These are phyloP conservation scores for Labrus mixtus DNA, from an alignment of 2,113 vertebrate genomes.

Conservation along the genomic window DNA sequence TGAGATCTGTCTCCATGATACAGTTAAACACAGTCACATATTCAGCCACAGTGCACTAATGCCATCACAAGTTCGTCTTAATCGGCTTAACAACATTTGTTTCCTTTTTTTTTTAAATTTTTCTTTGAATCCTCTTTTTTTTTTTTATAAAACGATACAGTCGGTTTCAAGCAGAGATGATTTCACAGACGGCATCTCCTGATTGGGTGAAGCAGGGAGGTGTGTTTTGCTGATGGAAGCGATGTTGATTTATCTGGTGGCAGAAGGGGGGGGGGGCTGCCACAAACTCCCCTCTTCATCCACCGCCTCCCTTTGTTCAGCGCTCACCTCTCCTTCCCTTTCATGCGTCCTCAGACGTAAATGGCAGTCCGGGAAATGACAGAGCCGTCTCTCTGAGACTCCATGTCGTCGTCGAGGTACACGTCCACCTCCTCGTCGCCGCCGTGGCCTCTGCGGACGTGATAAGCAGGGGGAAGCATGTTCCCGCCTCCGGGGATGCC, in stretches of 20 bases:
- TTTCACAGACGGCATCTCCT: constrained; percentile 29
- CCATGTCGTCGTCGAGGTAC: constrained; percentile 90
- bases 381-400: constrained; percentile 91
- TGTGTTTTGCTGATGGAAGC: constrained; percentile 55
- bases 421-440: constrained; percentile 62
- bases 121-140: neutral
- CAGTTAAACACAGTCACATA: constrained; percentile 49
- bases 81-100: constrained; percentile 17
- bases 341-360: constrained; percentile 81
- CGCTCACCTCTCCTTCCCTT: constrained; percentile 1
- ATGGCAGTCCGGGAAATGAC: constrained; percentile 91
- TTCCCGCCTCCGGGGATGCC: constrained; percentile 40
- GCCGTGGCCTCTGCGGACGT: constrained; percentile 58
- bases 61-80: constrained; percentile 19
- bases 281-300: constrained; percentile 27
- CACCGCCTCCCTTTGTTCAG: constrained; percentile 27
- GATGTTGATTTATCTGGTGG: constrained; percentile 21
- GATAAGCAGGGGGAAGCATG: constrained; percentile 75
- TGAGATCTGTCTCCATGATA: constrained; percentile 20
- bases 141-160: constrained; percentile 16
- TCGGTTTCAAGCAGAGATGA: constrained; percentile 44
- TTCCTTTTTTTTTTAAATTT: neutral
- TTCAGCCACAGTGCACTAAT: constrained; percentile 29
- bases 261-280: neutral
- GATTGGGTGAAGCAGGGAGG: constrained; percentile 32